A percentile compares a stretch with the other conserved stretches of the same genome.
Conservation (phyloP, 2,888 invertebrate species). For the Drosophila differens region DNA sequence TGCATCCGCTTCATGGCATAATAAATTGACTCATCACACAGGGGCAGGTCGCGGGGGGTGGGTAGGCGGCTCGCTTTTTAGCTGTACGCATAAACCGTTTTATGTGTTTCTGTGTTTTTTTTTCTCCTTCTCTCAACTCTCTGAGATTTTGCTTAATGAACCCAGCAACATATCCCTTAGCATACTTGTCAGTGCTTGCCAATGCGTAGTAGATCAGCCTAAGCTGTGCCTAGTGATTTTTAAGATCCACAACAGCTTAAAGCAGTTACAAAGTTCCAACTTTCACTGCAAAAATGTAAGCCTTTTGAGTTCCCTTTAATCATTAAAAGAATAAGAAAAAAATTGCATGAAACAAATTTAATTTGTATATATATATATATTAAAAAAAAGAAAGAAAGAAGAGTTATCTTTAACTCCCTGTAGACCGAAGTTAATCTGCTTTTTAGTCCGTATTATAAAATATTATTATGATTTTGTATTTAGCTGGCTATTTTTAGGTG, state of each 20-base stretch:
- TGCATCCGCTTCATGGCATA: slow-evolving; percentile 63
- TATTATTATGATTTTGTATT: neutral
- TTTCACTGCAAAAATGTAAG: neutral
- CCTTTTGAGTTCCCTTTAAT: neutral
- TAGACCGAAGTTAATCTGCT: neutral
- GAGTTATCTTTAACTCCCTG: neutral
- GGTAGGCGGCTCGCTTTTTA: neutral
- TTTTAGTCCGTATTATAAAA: neutral
- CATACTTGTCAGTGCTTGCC: slow-evolving; percentile 47
- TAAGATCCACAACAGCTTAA: neutral
- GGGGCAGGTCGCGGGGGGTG: neutral
- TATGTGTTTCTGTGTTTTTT: slow-evolving; percentile 42
- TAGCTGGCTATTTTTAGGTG: no score
- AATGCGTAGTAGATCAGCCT: slow-evolving; percentile 9
- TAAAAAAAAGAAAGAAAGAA: neutral
- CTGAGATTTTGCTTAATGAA: slow-evolving; percentile 62
- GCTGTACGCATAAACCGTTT: slow-evolving; percentile 62
- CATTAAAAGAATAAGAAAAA: neutral
- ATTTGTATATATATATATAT: no score
- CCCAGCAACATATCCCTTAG: slow-evolving; percentile 53
- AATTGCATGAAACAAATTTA: neutral
- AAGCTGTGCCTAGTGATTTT: neutral
- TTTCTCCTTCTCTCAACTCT: slow-evolving; percentile 13
- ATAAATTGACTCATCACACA: slow-evolving; percentile 59
- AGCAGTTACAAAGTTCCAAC: neutral